Conservation (phyloP, 2,113 vertebrate genomes). For the Lanius ludovicianus region DNA sequence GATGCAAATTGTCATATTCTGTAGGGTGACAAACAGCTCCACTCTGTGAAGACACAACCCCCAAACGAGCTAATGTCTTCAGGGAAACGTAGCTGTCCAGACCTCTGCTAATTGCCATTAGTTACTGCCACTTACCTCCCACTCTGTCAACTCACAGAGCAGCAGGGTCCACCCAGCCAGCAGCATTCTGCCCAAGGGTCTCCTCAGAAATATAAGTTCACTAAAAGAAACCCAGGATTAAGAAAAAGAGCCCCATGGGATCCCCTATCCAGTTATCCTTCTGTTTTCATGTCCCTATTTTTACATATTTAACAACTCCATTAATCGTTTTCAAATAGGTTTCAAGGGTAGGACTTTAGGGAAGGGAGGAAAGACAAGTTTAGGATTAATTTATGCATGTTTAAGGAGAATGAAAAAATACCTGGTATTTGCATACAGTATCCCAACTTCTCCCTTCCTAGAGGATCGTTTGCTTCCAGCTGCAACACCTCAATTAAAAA, state of each 20-base stretch:
- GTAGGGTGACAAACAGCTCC: not conserved
- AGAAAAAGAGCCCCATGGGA: not conserved
- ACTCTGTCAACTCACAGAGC: not conserved
- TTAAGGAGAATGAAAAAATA: not conserved
- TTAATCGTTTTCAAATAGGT: not conserved
- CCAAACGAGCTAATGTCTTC: not conserved
- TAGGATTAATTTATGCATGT: not conserved
- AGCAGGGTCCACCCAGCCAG: not conserved
- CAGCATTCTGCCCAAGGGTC: not conserved
- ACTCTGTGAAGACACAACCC: not conserved
- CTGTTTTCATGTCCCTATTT: not conserved
- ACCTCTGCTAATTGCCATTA: constrained; percentile 1
- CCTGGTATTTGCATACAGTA: not conserved
- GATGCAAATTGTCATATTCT: not conserved
- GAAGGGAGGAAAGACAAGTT: not conserved
- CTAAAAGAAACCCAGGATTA: not conserved
- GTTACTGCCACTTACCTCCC: constrained; percentile 1
- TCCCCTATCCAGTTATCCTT: not conserved
- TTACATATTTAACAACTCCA: not conserved
- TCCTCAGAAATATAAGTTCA: not conserved
- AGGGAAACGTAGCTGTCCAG: not conserved
- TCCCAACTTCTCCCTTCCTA: not conserved
- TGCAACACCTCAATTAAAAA: not conserved
- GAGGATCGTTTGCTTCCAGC: not conserved
- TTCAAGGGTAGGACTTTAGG: not conserved